Base-by-base conservation (phyloP, 2,888 invertebrate genomes). In the Sarcophaga variegata region DNA sequence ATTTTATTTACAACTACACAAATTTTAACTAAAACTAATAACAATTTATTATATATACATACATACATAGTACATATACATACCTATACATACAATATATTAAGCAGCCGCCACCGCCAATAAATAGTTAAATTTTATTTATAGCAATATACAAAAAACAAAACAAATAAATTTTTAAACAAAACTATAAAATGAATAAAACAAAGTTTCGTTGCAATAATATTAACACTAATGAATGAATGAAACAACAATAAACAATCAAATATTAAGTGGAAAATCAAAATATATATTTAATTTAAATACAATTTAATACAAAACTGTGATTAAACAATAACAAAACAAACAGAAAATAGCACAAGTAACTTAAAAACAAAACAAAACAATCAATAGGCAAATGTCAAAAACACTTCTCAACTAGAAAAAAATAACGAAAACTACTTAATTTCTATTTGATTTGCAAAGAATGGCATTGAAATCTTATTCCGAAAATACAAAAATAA, bases 101-200 rank as follows among this genome's bases (percentile, higher is more conserved):
- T 81, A 88, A 88, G 74, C 83, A 76, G 86, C 88, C 88, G 88
- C 86, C 89, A 88, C 86, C 88, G 37, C 37, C 37, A 37, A 37
- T 37, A 37, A 88, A 89, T 84, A 89, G 87, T 88, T 86, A 85
- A 87, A 85, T 87, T 78, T 82, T 82, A 81, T 82, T 84, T 81
- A 75, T n/a, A 64, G 59, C 75, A 82, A 25, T 22, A 77, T 64
- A 45, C n/a, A 54, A 70, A 20, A 69, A 20, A 70, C 37, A 20
- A 49, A 66, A 66, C 67, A 22, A 67, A 12, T 45, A 75, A 62
- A 66, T 45, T 10, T 69, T 54, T 70, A 62, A 17, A 25, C 59
- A 66, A 77, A 54, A 77, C 12, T 37, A 10, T 25, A 70, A 62
- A 63, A 69, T 22, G 37, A 60, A 77, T n/a, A 66, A 59, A 22